These are phyloP conservation scores for Centropyge bicolor DNA, from an alignment of 2,797 vertebrate genomes.

Conservation along the genomic window DNA sequence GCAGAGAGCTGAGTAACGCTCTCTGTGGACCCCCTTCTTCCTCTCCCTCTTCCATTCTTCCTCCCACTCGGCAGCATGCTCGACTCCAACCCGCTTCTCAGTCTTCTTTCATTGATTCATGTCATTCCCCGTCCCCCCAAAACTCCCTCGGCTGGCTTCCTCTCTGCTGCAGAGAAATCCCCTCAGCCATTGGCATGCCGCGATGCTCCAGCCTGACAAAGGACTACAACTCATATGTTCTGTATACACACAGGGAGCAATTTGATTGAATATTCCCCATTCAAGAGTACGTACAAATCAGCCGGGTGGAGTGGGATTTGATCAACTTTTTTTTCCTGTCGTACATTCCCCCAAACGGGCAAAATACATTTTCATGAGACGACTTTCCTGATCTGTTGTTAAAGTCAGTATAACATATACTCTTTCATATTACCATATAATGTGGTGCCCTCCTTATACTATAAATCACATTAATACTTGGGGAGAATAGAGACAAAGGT, in stretches of 20 bases:
- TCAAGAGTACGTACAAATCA: conserved; percentile 33
- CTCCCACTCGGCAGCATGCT: conserved; percentile 41
- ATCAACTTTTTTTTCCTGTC: conserved; percentile 12
- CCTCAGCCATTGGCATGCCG: conserved; percentile 24
- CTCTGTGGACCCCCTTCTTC: conserved; percentile 40
- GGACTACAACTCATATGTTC: conserved; percentile 35
- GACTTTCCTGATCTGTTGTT: background rate
- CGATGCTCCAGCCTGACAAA: conserved; percentile 4
- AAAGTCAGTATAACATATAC: conserved; percentile 10
- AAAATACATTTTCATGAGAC: conserved; percentile 14
- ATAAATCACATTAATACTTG: conserved; percentile 35
- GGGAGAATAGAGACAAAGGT: too few relatives aligned
- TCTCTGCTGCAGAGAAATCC: conserved; percentile 37
- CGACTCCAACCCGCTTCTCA: conserved; percentile 32
- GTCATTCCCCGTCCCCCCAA: conserved; percentile 30
- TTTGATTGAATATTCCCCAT: conserved; percentile 40
- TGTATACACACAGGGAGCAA: conserved; percentile 33
- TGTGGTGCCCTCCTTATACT: background rate
- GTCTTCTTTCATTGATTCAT: conserved; percentile 52
- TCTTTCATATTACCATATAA: background rate
- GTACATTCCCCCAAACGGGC: background rate
- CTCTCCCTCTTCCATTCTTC: conserved; percentile 15
- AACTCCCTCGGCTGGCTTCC: conserved; percentile 19
- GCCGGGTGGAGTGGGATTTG: conserved; percentile 32
- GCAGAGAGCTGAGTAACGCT: conserved; percentile 73